Conservation (phyloP, 2,888 invertebrate species). For the Caenorhabditis afra region DNA sequence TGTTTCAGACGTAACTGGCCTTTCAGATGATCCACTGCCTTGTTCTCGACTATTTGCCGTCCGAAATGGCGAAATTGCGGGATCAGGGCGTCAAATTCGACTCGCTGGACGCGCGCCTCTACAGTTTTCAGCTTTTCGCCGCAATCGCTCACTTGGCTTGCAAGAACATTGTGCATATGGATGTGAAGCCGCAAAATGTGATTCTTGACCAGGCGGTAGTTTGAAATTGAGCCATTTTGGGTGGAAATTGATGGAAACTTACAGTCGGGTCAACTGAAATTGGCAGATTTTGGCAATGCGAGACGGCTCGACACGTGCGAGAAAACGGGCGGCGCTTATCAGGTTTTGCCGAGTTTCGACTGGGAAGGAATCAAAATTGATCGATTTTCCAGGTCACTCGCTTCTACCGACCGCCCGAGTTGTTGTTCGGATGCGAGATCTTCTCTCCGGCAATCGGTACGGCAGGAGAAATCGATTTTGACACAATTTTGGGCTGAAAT, state of each 20-base stretch:
- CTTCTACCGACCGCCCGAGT: slow-evolving; percentile 76
- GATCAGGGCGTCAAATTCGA: slow-evolving; percentile 60
- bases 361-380: not conserved
- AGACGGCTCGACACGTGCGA: slow-evolving; percentile 54
- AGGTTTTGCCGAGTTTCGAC: slow-evolving; percentile 50
- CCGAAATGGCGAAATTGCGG: slow-evolving; percentile 65
- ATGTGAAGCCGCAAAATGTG: slow-evolving; percentile 75
- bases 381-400: slow-evolving; percentile 66
- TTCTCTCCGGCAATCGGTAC: slow-evolving; percentile 70
- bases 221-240: slow-evolving; percentile 1
- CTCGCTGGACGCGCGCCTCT: slow-evolving; percentile 66
- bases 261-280: slow-evolving; percentile 60
- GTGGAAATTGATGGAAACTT: too few species aligned
- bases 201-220: slow-evolving; percentile 62
- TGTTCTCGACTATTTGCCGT: slow-evolving; percentile 70
- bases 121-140: slow-evolving; percentile 71
- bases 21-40: slow-evolving; percentile 67
- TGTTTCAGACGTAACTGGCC: not conserved
- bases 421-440: slow-evolving; percentile 71
- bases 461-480: not conserved
- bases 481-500: not conserved
- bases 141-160: slow-evolving; percentile 67
- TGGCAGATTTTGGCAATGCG: slow-evolving; percentile 77
- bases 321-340: slow-evolving; percentile 62
- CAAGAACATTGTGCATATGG: slow-evolving; percentile 71